These are phyloP conservation scores for Sclerurus mexicanus DNA, from an alignment of 2,113 vertebrate genomes.

Conservation along the genomic window DNA sequence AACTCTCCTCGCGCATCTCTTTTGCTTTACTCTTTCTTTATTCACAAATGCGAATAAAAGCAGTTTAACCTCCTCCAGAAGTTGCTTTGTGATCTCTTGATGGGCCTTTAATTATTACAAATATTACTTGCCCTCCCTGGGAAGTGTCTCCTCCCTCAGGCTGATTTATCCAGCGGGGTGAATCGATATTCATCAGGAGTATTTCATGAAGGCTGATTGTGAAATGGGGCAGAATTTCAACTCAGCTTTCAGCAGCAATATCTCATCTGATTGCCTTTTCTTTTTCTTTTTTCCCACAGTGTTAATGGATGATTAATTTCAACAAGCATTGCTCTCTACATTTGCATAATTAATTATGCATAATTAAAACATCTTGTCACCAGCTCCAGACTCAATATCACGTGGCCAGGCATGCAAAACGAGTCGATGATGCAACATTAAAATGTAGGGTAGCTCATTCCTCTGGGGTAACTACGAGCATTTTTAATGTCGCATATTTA, in stretches of 20 bases:
- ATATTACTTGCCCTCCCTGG: background rate
- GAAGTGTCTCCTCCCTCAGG: background rate
- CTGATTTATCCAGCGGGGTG: background rate
- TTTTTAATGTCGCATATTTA: background rate
- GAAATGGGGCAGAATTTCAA: background rate
- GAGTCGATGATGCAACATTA: background rate
- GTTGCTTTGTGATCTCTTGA: background rate
- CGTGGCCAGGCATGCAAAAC: background rate
- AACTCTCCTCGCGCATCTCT: background rate
- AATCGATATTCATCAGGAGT: background rate
- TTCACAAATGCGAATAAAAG: background rate
- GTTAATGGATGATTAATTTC: slow-evolving; percentile 9
- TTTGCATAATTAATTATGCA: slow-evolving; percentile 17
- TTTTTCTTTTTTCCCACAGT: background rate
- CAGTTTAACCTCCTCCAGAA: background rate
- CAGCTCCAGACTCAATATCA: background rate
- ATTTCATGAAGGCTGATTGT: background rate
- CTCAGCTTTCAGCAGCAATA: background rate
- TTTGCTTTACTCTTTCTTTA: background rate
- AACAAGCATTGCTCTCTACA: background rate
- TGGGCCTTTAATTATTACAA: background rate
- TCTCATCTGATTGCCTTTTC: background rate
- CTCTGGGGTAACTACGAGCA: background rate
- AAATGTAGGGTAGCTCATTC: background rate
- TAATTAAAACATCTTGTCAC: slow-evolving; percentile 15